Evolutionary conservation across 2,888 invertebrate species (phyloP), one percentile per base, ranked within the genome.

Genomic region (Drosophila lutescens): DNA sequence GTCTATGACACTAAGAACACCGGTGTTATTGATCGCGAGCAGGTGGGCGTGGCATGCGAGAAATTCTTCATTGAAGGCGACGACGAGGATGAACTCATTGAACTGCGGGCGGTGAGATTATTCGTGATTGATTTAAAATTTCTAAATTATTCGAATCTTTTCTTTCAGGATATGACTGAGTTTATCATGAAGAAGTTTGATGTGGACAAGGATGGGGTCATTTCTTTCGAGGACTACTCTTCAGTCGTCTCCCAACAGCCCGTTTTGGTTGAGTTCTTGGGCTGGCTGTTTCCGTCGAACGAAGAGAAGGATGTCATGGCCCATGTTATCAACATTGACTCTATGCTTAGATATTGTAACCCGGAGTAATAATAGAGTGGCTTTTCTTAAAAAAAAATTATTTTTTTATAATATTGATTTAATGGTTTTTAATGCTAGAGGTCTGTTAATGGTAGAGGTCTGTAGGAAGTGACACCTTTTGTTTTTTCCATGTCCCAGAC

Each of bases 121-220:
- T 20, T 4, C 1, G 10, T 1, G 0, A 1, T 10, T 12, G 12
- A 20, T 5, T 44, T 30, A n/a, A 17, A 3, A 44, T 6, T 38
- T 6, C n/a, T 4, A 17, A 10, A 8, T 17, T 10, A 41, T 15
- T 41, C 30, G 17, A 38, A 43, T 1, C 12, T 4, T 50, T 47
- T n/a, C 56, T 38, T 0, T 36, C 12, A 96, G 94, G 97, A 97
- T 86, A 93, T 96, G 86, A 94, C 95, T 1, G 96, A 96, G 79
- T 93, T 95, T 20, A 93, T 96, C 80, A 92, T 96, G 13, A 96
- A 95, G 86, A 95, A 95, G 86, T 94, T 96, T 93, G 97, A 97
- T 84, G 73, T 93, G 0, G 96, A 97, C 86, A 93, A 95, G 69
- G 97, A 97, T 85, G 96, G 96, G 0, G 93, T 94, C 62, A 94